A percentile compares a stretch with the other conserved stretches of the same genome.
Evolutionary conservation across 2,888 invertebrate genomes (phyloP).

Genomic region (Gymnoscelis rufifasciata): DNA sequence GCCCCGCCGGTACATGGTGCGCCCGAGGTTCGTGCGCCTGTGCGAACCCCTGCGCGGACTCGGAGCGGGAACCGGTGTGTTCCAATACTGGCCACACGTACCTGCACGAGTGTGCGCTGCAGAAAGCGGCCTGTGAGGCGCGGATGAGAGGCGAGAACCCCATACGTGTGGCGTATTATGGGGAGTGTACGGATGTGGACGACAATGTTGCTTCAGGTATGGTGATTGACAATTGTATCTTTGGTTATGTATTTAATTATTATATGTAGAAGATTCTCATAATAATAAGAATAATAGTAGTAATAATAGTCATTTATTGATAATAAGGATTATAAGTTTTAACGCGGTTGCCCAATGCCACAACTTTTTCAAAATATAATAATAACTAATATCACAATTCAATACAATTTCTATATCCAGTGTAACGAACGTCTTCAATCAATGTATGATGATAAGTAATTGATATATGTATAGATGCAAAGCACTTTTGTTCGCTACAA

Average conservation of each 20-base stretch:
- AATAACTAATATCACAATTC: no score
- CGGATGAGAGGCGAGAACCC: constrained; percentile 81
- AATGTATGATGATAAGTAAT: no score
- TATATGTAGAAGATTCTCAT: no score
- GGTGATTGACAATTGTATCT: background rate
- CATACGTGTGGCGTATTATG: constrained; percentile 82
- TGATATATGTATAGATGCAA: no score
- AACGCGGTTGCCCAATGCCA: no score
- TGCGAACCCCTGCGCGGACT: constrained; percentile 85
- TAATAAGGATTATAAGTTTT: no score
- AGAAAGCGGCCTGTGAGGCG: constrained; percentile 84
- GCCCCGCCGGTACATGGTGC: constrained; percentile 89
- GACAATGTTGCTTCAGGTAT: constrained; percentile 70
- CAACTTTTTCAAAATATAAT: no score
- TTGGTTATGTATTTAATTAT: background rate
- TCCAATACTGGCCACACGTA: constrained; percentile 87
- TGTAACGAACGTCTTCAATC: no score
- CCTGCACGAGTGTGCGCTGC: constrained; percentile 89
- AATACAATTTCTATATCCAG: no score
- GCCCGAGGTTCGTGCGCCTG: constrained; percentile 91
- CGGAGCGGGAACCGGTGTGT: constrained; percentile 85
- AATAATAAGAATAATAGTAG: no score
- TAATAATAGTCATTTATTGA: no score
- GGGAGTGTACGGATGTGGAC: constrained; percentile 86
- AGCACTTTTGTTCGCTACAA: no score